Conservation (phyloP, 2,888 invertebrate genomes). For the Hoplodrina ambigua region DNA sequence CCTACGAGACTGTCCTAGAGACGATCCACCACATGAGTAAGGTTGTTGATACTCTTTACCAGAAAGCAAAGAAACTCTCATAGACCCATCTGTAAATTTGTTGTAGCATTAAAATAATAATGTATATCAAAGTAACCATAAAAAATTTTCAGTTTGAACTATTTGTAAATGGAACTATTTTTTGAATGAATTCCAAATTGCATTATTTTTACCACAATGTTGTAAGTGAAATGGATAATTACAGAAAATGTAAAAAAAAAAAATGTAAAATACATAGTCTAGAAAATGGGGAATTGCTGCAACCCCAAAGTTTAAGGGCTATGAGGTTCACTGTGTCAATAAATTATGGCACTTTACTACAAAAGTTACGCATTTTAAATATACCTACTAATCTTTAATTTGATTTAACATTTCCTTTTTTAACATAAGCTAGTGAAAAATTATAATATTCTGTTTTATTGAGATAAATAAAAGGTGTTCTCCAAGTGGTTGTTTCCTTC, state of each 20-base stretch:
- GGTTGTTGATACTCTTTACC: constrained; percentile 99
- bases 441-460: constrained; percentile 89
- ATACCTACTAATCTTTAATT: constrained; percentile 80
- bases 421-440: constrained; percentile 88
- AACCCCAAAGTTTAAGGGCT: constrained; percentile 58
- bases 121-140: constrained; percentile 86
- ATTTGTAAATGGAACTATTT: constrained; percentile 84
- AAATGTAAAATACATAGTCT: constrained; percentile 62
- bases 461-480: constrained; percentile 88
- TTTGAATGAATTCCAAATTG: constrained; percentile 83
- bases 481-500: constrained; percentile 81
- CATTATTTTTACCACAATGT: constrained; percentile 76
- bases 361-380: constrained; percentile 77
- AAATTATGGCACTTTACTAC: constrained; percentile 57
- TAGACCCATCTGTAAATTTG: constrained; percentile 89
- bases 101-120: constrained; percentile 87
- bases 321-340: constrained; percentile 53
- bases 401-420: constrained; percentile 79
- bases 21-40: constrained; percentile 99
- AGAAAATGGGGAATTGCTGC: constrained; percentile 74
- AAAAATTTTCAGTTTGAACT: constrained; percentile 85
- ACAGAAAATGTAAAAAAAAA: constrained; percentile 69
- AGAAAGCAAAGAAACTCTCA: constrained; percentile 99
- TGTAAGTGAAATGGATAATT: constrained; percentile 73
- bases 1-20: constrained; percentile 99